phyloP scores from a whole-genome alignment of 2,888 invertebrate genomes.

The Myopa testacea region DNA sequence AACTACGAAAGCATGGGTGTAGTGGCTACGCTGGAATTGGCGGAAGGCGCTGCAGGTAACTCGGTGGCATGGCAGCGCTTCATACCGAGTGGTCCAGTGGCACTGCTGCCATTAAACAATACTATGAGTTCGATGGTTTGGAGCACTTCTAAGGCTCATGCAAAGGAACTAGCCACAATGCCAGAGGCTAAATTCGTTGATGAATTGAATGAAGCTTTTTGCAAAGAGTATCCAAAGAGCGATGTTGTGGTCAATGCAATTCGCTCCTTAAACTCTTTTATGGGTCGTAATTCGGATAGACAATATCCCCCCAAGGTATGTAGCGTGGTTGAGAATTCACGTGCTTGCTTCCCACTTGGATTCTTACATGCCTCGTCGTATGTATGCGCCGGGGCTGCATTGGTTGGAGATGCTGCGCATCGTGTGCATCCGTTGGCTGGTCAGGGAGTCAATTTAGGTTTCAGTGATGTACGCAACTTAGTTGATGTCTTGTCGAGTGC shows the following conservation, averaged over 20 bases:
- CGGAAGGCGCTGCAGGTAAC: conserved; percentile 83
- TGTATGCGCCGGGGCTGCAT: conserved; percentile 81
- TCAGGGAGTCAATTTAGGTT: conserved; percentile 97
- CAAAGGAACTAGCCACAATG: conserved; percentile 78
- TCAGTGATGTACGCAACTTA: conserved; percentile 89
- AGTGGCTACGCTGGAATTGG: conserved; percentile 88
- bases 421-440: conserved; percentile 96
- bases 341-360: conserved; percentile 92
- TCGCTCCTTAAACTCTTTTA: conserved; percentile 69
- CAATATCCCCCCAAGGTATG: conserved; percentile 66
- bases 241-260: conserved; percentile 65
- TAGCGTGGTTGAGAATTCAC: conserved; percentile 63
- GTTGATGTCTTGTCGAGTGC: conserved; percentile 78
- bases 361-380: conserved; percentile 92
- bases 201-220: conserved; percentile 85
- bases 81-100: conserved; percentile 91
- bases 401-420: conserved; percentile 92
- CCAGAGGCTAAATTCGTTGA: conserved; percentile 87
- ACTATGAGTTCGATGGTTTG: conserved; percentile 92
- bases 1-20: conserved; percentile 91
- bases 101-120: conserved; percentile 86
- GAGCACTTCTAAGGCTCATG: conserved; percentile 83
- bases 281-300: conserved; percentile 62
- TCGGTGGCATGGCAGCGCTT: conserved; percentile 97
- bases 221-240: conserved; percentile 61